Evolutionary conservation across 1,140 invertebrate species (phyloP), one percentile per base, ranked within the genome.

Genomic region (Drosophila hydei): DNA sequence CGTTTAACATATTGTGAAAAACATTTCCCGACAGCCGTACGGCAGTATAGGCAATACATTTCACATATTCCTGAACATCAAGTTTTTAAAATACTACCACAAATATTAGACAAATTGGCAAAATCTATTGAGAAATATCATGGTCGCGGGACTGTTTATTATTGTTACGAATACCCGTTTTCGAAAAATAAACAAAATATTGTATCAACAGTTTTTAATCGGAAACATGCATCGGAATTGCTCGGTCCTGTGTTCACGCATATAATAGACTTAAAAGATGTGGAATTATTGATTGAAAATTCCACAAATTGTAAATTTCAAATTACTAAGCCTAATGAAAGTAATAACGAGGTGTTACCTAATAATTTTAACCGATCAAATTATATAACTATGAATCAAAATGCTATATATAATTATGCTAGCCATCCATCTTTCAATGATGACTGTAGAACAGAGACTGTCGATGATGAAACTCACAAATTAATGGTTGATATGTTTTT

Each of bases 1-100:
- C 83, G 83, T 3, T 45, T 83, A 3, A 91, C 91, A 56, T 91
- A 77, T 70, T 90, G 81, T 4, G 90, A 90, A 63, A 87, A 89
- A 51, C 90, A 91, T 51, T 91, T 89, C 64, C 90, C 89, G 0
- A 89, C 90, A 9, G 79, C 79, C 1, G 59, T 91, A 30, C 59
- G 79, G 4, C 83, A 89, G n/a, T 91, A 68, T 30, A 72, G 51
- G 6, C 78, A 83, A 50, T 83, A 73, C 45, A 64, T 91, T 36
- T 23, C 72, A 8, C 42, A 77, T 23, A 25, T 90, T 3, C 67
- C 76, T 0, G 67, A 74, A 5, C 27, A 73, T 36, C 72, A 89
- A 21, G 50, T 72, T 0, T 72, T 65, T 45, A 89, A 90, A 61
- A 65, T 91, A 52, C 64, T 91, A 68, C 50, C 67, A 0, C 76